Evolutionary conservation across 2,113 vertebrate genomes (phyloP).

Genomic region (Micronycteris hirsuta): DNA sequence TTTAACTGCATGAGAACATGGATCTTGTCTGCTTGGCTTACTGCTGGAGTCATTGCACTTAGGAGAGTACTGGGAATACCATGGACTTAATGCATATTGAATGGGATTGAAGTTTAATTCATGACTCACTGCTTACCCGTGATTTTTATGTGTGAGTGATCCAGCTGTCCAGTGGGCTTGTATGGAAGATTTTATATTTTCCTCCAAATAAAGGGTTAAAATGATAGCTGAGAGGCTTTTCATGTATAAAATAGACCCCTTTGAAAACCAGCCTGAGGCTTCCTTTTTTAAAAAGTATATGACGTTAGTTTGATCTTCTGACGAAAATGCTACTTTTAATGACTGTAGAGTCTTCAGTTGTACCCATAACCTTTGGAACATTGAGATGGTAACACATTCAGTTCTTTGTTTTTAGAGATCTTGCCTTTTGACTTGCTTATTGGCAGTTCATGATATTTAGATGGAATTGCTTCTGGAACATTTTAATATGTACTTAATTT

Average conservation of each 20-base stretch:
- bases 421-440: slow-evolving; percentile 48
- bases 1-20: neutral
- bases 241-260: slow-evolving; percentile 72
- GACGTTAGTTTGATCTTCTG: slow-evolving; percentile 79
- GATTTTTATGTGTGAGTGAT: neutral
- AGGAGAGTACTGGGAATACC: neutral
- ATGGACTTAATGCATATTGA: neutral
- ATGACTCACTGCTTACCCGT: neutral
- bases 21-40: neutral
- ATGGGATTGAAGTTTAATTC: neutral
- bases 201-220: slow-evolving; percentile 65
- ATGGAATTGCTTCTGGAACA: slow-evolving; percentile 63
- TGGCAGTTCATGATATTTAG: slow-evolving; percentile 26
- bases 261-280: slow-evolving; percentile 78
- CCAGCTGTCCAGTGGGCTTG: neutral
- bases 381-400: slow-evolving; percentile 50
- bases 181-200: slow-evolving; percentile 20
- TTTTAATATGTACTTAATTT: slow-evolving; percentile 43
- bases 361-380: slow-evolving; percentile 66
- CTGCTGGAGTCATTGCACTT: neutral
- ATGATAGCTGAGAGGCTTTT: slow-evolving; percentile 55
- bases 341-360: slow-evolving; percentile 51
- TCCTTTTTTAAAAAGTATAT: slow-evolving; percentile 4
- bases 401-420: slow-evolving; percentile 68
- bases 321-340: slow-evolving; percentile 75